Evolutionary conservation across 2,888 invertebrate genomes (phyloP), one percentile per base, ranked within the genome.

Genomic region (Gerosis bhagava): DNA sequence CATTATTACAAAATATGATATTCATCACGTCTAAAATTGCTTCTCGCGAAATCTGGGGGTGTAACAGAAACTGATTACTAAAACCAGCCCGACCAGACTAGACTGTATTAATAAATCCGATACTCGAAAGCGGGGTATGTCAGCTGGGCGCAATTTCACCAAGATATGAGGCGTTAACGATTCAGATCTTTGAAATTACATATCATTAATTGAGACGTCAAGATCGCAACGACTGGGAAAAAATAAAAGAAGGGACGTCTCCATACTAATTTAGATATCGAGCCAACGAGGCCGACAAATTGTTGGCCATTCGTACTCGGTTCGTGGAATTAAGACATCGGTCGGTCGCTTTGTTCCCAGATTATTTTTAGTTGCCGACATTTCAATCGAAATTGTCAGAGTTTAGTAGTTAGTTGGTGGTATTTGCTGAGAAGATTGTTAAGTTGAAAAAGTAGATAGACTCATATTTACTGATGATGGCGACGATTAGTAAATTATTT

Each of bases 181-280:
- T 77, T 73, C 71, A 68, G 74, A 78, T 77, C 80, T 79, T 74
- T 77, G 73, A 80, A 78, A 82, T 81, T 80, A 75, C 73, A 78
- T 73, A 67, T 72, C 77, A 81, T 83, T 80, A 83, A 83, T 83
- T 83, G 81, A 83, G 76, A 73, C 75, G 79, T 83, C 81, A 74
- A 73, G 70, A 73, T 73, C 66, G 73, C 70, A 67, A 67, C 63
- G 60, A 62, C 65, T 55, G 60, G 58, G 59, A 57, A n/a, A n/a
- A 67, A 74, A 73, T 36, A 36, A 74, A 74, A 73, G 73, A 67
- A 71, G 67, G 59, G 68, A 73, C 75, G 80, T 81, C 79, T 77
- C 73, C 82, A 78, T 80, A 82, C 82, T 83, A 83, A 83, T 83
- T 83, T 83, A 83, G 83, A 80, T 83, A 83, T 83, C 81, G 81